These are phyloP conservation scores for Myocastor coypus DNA, from an alignment of 2,113 vertebrate species.

Conservation along the genomic window DNA sequence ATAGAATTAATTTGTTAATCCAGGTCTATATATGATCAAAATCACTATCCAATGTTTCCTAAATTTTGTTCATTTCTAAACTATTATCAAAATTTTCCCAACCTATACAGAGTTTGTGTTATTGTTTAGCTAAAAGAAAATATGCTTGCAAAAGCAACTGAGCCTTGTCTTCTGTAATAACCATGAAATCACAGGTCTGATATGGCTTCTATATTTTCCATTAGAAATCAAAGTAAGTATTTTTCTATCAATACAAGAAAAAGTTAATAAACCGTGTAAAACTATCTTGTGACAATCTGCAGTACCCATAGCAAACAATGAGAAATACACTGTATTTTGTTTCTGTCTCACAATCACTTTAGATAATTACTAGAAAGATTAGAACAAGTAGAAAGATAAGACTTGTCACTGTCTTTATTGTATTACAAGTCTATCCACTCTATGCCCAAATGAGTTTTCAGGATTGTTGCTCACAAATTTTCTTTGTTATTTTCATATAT, in stretches of 20 bases:
- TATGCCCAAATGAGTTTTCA: background rate
- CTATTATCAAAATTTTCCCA: background rate
- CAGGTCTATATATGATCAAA: background rate
- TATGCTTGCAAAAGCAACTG: constrained; percentile 6
- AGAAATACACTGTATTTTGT: constrained; percentile 24
- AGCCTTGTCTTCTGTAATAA: constrained; percentile 1
- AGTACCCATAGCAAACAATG: background rate
- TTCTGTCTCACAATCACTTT: constrained; percentile 24
- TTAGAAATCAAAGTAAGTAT: constrained; percentile 18
- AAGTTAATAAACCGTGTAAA: background rate
- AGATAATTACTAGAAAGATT: background rate
- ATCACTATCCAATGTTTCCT: background rate
- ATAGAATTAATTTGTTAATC: background rate
- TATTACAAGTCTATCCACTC: background rate
- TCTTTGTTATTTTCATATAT: constrained; percentile 10
- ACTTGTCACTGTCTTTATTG: background rate
- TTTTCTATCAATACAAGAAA: background rate
- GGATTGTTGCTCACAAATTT: background rate
- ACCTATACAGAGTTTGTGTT: background rate
- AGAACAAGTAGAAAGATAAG: background rate
- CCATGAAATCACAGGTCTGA: constrained; percentile 25
- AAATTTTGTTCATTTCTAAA: constrained; percentile 16
- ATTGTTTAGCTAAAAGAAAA: constrained; percentile 21
- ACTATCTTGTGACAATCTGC: background rate
- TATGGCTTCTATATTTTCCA: constrained; percentile 20